These are phyloP conservation scores for Trachurus trachurus DNA, from an alignment of 2,797 vertebrate genomes.

Conservation along the genomic window DNA sequence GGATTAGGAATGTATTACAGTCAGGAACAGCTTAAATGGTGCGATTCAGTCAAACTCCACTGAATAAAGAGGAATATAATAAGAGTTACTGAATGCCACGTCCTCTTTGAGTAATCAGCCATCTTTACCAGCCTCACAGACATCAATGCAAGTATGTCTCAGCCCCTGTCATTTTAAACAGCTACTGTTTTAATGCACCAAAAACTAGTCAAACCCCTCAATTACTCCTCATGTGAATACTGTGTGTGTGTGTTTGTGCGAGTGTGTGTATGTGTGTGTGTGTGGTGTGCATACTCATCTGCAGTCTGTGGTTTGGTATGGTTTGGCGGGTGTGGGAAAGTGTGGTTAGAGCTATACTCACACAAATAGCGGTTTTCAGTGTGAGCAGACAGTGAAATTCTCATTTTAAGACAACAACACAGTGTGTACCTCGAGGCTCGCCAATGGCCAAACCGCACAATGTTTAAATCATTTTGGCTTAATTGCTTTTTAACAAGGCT, in stretches of 20 bases:
- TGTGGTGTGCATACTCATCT: conserved; percentile 73
- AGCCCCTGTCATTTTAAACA: conserved; percentile 84
- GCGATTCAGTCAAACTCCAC: conserved; percentile 68
- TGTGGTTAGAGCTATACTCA: conserved; percentile 84
- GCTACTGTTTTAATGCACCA: conserved; percentile 85
- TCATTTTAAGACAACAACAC: conserved; percentile 86
- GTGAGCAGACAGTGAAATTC: conserved; percentile 87
- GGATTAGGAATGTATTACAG: conserved; percentile 72
- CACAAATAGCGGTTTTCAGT: conserved; percentile 86
- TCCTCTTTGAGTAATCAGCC: conserved; percentile 82
- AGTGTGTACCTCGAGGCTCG: conserved; percentile 80
- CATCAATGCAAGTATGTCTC: conserved; percentile 84
- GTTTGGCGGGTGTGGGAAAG: conserved; percentile 85
- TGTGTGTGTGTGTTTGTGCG: conserved; percentile 44
- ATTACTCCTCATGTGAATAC: conserved; percentile 83
- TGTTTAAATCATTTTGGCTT: conserved; percentile 87
- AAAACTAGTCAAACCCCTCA: conserved; percentile 85
- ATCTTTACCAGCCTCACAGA: conserved; percentile 82
- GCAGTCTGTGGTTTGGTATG: conserved; percentile 83
- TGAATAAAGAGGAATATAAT: conserved; percentile 72
- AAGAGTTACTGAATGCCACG: conserved; percentile 80
- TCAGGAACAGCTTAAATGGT: conserved; percentile 70
- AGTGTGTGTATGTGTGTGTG: conserved; percentile 66
- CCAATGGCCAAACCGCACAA: conserved; percentile 81
- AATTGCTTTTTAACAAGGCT: conserved; percentile 89